Base-by-base conservation (phyloP, 2,888 invertebrate species). In the Plusia festucae region DNA sequence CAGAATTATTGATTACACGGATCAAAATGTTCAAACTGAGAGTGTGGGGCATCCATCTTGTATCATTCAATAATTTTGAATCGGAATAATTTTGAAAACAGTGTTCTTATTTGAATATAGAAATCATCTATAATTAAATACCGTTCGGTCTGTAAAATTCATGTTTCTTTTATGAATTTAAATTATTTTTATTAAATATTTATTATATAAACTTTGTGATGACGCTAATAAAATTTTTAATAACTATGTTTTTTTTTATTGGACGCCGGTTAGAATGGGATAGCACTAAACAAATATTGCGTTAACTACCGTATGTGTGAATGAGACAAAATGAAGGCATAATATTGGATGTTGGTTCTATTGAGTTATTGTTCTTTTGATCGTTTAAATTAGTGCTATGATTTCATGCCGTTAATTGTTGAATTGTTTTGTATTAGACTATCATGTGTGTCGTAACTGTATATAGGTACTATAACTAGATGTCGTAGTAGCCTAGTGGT, bases 1-100 rank as follows among this genome's bases (percentile, higher is more conserved):
- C 82, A 76, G 83, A 84, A 78, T 86, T 93, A 93, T 93, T 90
- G 93, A 93, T 92, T 92, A 85, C 82, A 82, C 80, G 85, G 83
- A 87, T 87, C 87, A 86, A 86, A 88, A 88, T 87, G 81, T 82
- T 85, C 84, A 57, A 66, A 67, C 74, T 78, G 73, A 62, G 73
- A 77, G 53, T 73, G 60, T 73, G 68, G 51, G 51, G 68, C 61
- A 73, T 52, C 78, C 62, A 67, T 67, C 68, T 78, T 60, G 68
- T 57, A 60, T 51, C 59, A 18, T 56, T 30, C 46, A 49, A 18
- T 49, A 18, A 49, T 49, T 49, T 49, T 49, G 20, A 49, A 18
- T 20, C 46, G 11, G 20, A 49, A n/a, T 40, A 15, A n/a, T 46
- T 49, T 59, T 30, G 27, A 53, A n/a, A 54, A 20, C 53, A 15